Evolutionary conservation across 2,797 vertebrate genomes (phyloP).

Genomic region (Taenioides sp.): DNA sequence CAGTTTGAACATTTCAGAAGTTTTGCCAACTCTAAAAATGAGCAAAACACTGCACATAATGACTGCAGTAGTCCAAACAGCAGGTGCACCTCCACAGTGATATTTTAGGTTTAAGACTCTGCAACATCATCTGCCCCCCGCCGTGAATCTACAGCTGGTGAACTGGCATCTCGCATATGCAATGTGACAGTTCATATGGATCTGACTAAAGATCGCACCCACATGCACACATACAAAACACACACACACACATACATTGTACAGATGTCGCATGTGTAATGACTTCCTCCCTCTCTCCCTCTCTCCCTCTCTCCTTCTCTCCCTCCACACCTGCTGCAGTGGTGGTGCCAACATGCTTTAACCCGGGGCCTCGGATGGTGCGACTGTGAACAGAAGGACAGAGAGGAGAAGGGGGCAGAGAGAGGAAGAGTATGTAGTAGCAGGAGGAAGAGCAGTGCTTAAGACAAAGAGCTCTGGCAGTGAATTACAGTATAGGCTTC

Average conservation of each 20-base stretch:
- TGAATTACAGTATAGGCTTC: not conserved
- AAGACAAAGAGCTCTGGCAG: conserved; percentile 33
- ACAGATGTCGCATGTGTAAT: conserved; percentile 53
- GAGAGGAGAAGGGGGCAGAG: conserved; percentile 16
- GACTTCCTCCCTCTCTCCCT: conserved; percentile 28
- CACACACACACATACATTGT: conserved; percentile 18
- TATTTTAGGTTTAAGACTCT: not conserved
- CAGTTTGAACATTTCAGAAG: not conserved
- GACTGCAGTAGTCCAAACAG: conserved; percentile 1
- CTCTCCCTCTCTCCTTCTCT: conserved; percentile 25
- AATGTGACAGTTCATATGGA: conserved; percentile 45
- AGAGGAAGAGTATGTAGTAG: conserved; percentile 28
- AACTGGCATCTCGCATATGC: conserved; percentile 23
- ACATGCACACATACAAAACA: not conserved
- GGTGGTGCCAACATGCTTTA: conserved; percentile 63
- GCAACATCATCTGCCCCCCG: not conserved
- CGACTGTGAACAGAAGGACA: conserved; percentile 59
- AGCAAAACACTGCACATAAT: conserved; percentile 1
- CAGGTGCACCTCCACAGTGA: conserved; percentile 1
- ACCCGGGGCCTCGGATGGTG: conserved; percentile 57
- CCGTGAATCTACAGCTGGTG: conserved; percentile 25
- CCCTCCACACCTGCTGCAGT: conserved; percentile 53
- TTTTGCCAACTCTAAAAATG: not conserved
- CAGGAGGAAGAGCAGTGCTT: conserved; percentile 29
- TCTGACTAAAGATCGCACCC: conserved; percentile 30